These are phyloP conservation scores for Meloidogyne exigua DNA, from an alignment of 1,140 invertebrate species.

Conservation along the genomic window DNA sequence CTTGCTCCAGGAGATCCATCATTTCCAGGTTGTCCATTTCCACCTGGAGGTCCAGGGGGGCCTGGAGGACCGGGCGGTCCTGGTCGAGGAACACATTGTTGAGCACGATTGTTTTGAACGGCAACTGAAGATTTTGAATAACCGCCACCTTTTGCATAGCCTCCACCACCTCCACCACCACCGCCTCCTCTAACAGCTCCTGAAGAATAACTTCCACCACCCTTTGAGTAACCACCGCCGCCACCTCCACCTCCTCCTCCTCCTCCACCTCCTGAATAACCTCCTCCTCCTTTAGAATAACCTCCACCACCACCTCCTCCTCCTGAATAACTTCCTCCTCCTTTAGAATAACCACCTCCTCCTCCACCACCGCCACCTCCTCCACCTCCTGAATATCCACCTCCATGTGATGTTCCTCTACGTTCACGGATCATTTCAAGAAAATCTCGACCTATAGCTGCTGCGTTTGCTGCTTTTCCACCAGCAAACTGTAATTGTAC, in stretches of 20 bases:
- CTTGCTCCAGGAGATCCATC: neutral
- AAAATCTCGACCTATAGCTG: slow-evolving; percentile 30
- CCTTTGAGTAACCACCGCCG: neutral
- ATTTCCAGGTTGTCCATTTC: slow-evolving; percentile 21
- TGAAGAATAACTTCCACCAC: slow-evolving; percentile 2
- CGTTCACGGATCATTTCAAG: slow-evolving; percentile 21
- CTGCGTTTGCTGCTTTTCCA: slow-evolving; percentile 30
- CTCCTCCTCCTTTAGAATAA: slow-evolving; percentile 24
- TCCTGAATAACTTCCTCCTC: slow-evolving; percentile 20
- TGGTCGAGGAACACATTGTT: slow-evolving; percentile 10
- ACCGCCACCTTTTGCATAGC: neutral
- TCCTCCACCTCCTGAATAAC: slow-evolving; percentile 14
- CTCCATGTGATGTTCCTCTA: neutral
- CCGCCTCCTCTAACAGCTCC: slow-evolving; percentile 10
- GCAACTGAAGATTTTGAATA: neutral
- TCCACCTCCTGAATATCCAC: slow-evolving; percentile 13
- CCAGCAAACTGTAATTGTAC: slow-evolving; percentile 27
- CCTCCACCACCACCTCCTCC: slow-evolving; percentile 2
- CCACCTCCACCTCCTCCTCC: neutral
- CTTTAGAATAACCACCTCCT: neutral
- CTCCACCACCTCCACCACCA: slow-evolving; percentile 11
- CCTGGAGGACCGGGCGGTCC: slow-evolving; percentile 34
- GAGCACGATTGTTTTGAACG: slow-evolving; percentile 4
- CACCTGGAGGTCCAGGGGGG: slow-evolving; percentile 24
- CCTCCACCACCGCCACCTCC: slow-evolving; percentile 30